phyloP scores from a whole-genome alignment of 2,797 vertebrate species.

The Spea hammondii region DNA sequence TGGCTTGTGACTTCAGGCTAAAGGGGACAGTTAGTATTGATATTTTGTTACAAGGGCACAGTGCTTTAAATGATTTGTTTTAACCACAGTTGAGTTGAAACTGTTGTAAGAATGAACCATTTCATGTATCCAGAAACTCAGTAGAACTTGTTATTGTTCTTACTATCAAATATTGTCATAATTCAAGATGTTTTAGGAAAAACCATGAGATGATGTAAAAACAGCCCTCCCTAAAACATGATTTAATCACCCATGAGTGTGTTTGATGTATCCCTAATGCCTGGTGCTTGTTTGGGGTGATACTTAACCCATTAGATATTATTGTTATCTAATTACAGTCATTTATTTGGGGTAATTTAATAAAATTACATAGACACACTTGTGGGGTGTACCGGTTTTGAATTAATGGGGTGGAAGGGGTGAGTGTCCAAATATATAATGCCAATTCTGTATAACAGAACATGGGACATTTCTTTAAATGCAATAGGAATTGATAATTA shows the following conservation, averaged over 20 bases:
- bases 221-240: too few species aligned
- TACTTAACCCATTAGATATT: background rate
- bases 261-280: background rate
- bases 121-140: too few species aligned
- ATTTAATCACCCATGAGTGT: too few species aligned
- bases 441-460: too few species aligned
- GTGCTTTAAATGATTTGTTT: background rate
- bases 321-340: background rate
- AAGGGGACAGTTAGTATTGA: conserved; percentile 20
- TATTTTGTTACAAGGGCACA: conserved; percentile 20
- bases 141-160: too few species aligned
- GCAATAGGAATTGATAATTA: too few species aligned
- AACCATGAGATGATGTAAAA: too few species aligned
- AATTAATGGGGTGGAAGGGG: background rate
- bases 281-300: background rate
- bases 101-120: too few species aligned
- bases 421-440: background rate
- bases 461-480: too few species aligned
- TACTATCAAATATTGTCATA: too few species aligned
- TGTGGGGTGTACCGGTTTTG: background rate
- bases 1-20: conserved; percentile 15
- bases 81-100: background rate
- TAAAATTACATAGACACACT: background rate
- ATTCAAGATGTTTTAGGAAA: too few species aligned
- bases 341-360: background rate